Conservation (phyloP, 2,797 vertebrate species). For the Oreochromis mossambicus region DNA sequence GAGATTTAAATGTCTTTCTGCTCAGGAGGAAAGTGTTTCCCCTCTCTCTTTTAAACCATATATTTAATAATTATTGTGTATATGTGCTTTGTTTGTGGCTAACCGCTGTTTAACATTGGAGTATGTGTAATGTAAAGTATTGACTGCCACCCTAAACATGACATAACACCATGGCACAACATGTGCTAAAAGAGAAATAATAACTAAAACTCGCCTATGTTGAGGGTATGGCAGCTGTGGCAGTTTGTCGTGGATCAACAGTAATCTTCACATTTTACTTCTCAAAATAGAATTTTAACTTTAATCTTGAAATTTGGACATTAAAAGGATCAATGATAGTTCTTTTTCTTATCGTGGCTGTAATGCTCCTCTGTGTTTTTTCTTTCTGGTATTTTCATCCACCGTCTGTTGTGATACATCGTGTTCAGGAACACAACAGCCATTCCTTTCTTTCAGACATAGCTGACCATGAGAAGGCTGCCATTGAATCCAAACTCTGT, state of each 20-base stretch:
- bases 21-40: fast-evolving
- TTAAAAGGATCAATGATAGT: background rate
- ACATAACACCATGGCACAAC: background rate
- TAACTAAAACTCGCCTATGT: background rate
- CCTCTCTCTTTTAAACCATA: background rate
- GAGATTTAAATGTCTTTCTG: background rate
- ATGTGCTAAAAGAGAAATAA: background rate
- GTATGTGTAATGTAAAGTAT: background rate
- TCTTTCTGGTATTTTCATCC: background rate
- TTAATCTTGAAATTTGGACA: background rate
- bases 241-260: background rate
- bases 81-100: background rate
- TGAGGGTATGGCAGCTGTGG: background rate
- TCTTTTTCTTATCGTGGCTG: background rate
- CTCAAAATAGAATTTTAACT: background rate
- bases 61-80: background rate
- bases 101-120: background rate
- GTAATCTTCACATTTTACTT: background rate
- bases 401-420: background rate
- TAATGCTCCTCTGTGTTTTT: background rate
- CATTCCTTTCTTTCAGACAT: background rate
- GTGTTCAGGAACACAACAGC: background rate
- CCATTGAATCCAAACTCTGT: background rate
- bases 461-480: background rate
- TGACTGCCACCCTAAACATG: background rate